Base-by-base conservation (phyloP, 2,113 vertebrate species). In the Seriola dumerili region DNA sequence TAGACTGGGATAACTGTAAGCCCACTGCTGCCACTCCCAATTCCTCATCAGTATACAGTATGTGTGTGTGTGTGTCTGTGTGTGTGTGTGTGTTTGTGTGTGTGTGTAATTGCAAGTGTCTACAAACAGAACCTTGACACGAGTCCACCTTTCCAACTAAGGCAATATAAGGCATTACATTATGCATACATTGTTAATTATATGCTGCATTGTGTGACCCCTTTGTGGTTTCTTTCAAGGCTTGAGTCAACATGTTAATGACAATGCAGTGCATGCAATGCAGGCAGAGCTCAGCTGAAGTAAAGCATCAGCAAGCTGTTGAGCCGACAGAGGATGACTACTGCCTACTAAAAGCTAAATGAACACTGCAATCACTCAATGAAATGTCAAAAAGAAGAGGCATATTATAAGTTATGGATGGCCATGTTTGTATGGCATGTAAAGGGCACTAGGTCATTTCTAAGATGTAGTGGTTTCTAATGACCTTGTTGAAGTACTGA, bases 201-300 rank as follows among this genome's bases (percentile, higher is more conserved):
- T 44, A 62, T 44, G 54, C 74, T 61, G 70, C 64, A 52, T 76
- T 69, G 81, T 83, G 59, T 79, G 76, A 79, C 70, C 80, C 61
- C 25, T 85, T 65, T 75, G 63, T 58, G 64, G 81, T 76, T 78
- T 68, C 77, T 80, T 81, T 76, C 59, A 59, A 77, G 72, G 80
- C 78, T 78, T 29, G 32, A 83, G 80, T 86, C 78, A 83, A 85
- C 76, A 74, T 73, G 72, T 74, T 85, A 59, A 81, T 46, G 81
- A 78, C 65, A 85, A 50, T 2, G 7, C 52, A 61, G 78, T 17
- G 54, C 75, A 86, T 86, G 34, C 46, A 44, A 77, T 72, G 61
- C 72, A 65, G 72, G 58, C 63, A 36, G 70, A 46, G 78, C 63
- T 79, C 72, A 54, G 78, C 55, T 59, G 66, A 78, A 81, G 75